Evolutionary conservation across 2,888 invertebrate genomes (phyloP).

Genomic region (Caenorhabditis uteleia): DNA sequence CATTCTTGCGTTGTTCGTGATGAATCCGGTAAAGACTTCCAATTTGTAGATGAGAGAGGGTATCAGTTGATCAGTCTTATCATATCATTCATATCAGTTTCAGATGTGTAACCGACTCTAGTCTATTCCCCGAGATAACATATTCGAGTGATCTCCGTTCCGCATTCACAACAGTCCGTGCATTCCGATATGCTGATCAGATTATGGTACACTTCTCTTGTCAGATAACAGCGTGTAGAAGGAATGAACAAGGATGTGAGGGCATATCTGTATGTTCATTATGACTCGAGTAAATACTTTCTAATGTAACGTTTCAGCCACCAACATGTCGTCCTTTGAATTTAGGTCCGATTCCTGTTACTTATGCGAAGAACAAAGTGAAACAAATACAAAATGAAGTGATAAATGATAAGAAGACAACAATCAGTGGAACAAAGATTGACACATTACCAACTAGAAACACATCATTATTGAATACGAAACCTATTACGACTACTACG

Average conservation of each 20-base stretch:
- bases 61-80: conserved; percentile 6
- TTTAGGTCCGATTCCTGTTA: conserved; percentile 31
- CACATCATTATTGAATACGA: neutral
- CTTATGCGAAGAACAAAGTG: conserved; percentile 32
- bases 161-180: conserved; percentile 54
- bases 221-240: conserved; percentile 64
- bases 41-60: conserved; percentile 66
- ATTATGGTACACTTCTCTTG: conserved; percentile 65
- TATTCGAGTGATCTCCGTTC: conserved; percentile 55
- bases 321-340: conserved; percentile 43
- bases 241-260: conserved; percentile 64
- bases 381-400: no score
- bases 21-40: conserved; percentile 62
- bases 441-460: conserved; percentile 13
- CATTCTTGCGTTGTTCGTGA: conserved; percentile 67
- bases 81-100: conserved; percentile 6
- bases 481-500: conserved; percentile 1
- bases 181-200: conserved; percentile 68
- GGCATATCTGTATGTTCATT: conserved; percentile 59
- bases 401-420: no score
- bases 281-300: no score
- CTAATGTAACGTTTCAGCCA: conserved; percentile 33
- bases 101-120: conserved; percentile 62
- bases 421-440: neutral
- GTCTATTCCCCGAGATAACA: conserved; percentile 54